Percentiles rank a stretch among this genome's conserved stretches.
Conservation (phyloP, 2,888 invertebrate genomes). For the Caenorhabditis angaria region DNA sequence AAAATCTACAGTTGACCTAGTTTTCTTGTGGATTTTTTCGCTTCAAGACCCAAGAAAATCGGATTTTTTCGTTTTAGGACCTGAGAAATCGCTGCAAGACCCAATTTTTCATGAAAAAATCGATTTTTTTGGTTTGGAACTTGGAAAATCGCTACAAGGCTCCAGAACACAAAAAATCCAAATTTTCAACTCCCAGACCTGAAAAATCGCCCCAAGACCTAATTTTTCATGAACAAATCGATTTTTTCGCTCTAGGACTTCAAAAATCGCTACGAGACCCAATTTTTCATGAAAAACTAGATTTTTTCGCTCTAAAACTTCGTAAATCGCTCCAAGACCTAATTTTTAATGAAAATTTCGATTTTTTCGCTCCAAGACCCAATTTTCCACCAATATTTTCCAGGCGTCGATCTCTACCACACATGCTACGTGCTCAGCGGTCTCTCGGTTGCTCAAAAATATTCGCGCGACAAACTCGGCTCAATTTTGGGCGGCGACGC, state of each 20-base stretch:
- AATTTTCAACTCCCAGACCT: no score
- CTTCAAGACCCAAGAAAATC: no score
- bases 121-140: neutral
- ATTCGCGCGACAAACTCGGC: conserved; percentile 29
- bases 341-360: neutral
- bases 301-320: neutral
- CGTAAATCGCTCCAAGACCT: neutral
- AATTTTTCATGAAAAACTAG: neutral
- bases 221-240: neutral
- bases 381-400: conserved; percentile 75
- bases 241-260: no score
- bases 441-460: conserved; percentile 88
- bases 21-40: no score
- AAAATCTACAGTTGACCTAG: no score
- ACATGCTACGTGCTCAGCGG: conserved; percentile 96
- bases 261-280: neutral
- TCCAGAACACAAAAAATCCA: no score
- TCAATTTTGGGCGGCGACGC: conserved; percentile 53
- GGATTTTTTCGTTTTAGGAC: no score
- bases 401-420: conserved; percentile 87
- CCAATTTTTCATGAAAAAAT: no score
- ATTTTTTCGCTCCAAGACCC: neutral
- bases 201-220: no score
- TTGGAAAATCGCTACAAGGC: no score
- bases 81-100: no score